Base-by-base conservation (phyloP, 2,113 vertebrate species). In the Limnothrissa miodon region DNA sequence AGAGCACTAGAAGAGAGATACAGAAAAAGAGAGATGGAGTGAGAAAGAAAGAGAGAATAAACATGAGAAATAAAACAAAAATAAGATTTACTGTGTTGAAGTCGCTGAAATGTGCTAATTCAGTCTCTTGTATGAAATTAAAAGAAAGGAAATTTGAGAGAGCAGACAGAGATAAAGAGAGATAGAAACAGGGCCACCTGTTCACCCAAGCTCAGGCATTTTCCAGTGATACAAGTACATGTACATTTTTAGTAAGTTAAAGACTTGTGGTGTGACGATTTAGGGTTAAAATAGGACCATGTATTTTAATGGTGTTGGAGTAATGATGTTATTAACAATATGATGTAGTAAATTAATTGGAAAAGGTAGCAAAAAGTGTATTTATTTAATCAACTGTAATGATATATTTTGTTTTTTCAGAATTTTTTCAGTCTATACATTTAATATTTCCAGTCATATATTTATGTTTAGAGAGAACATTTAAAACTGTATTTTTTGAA, bases 1-100 rank as follows among this genome's bases (percentile, higher is more conserved):
- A 62, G 10, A 78, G 78, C 36, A 2, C 70, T 53, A 74, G 44
- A 13, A 74, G 80, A 82, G 82, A 80, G 81, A 83, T 79, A 83
- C 25, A 86, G 83, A 53, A 4, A 70, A 17, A 21, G 29, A 33
- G 59, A 86, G 15, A 10, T 46, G 11, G 29, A 70, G 53, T 23
- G 11, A 17, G 17, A 56, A 21, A 56, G 53, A 21, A 21, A 23
- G 53, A 56, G 13, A 19, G 23, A 19, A 53, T 13, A 11, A 11
- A 11, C 42, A 42, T 42, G 46, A 15, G 51, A 6, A 23, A 21
- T 23, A 5, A 56, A 5, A 56, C 1, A 23, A 23, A 56, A 19
- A 53, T 23, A 21, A 2, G 51, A 56, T 19, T 7, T 5, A 56
- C 51, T 23, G 6, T n/a, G 23, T 21, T 23, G 51, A 19, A 56